A percentile compares a stretch with the other conserved stretches of the same genome.
These are phyloP conservation scores for Anisognathus igniventris DNA, from an alignment of 2,797 vertebrate species.

Conservation along the genomic window DNA sequence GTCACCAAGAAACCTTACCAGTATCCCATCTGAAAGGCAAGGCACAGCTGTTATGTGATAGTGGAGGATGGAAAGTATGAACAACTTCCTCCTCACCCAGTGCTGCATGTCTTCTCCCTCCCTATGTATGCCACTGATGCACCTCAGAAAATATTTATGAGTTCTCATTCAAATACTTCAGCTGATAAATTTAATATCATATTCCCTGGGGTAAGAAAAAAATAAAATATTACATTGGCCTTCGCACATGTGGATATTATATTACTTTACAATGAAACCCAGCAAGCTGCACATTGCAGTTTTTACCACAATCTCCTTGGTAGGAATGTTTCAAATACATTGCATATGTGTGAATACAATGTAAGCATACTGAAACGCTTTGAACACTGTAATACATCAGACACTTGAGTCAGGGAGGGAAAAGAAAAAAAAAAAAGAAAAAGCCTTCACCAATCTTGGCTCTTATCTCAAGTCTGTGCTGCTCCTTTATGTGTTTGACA, in stretches of 20 bases:
- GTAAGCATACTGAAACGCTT: constrained; percentile 45
- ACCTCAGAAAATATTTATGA: constrained; percentile 65
- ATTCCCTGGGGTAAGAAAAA: constrained; percentile 57
- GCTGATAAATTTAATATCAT: constrained; percentile 70
- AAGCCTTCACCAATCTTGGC: not conserved
- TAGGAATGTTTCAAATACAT: constrained; percentile 69
- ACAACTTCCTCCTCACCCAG: not conserved
- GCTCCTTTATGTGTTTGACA: not conserved
- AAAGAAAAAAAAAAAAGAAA: not conserved
- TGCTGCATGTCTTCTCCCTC: not conserved
- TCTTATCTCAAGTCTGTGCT: not conserved
- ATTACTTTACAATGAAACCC: constrained; percentile 61
- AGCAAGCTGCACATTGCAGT: constrained; percentile 55
- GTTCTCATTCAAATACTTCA: constrained; percentile 59
- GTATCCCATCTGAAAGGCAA: not conserved
- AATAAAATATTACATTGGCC: constrained; percentile 59
- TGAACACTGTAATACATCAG: constrained; percentile 54
- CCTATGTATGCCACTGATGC: not conserved
- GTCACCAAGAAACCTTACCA: not conserved
- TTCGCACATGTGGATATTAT: constrained; percentile 60
- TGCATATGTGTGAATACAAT: constrained; percentile 57
- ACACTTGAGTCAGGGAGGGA: not conserved
- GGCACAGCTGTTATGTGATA: not conserved
- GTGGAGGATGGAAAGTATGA: not conserved
- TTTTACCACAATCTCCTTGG: constrained; percentile 67